phyloP scores from a whole-genome alignment of 1,140 invertebrate genomes.

The Leptoteleia sp. region DNA sequence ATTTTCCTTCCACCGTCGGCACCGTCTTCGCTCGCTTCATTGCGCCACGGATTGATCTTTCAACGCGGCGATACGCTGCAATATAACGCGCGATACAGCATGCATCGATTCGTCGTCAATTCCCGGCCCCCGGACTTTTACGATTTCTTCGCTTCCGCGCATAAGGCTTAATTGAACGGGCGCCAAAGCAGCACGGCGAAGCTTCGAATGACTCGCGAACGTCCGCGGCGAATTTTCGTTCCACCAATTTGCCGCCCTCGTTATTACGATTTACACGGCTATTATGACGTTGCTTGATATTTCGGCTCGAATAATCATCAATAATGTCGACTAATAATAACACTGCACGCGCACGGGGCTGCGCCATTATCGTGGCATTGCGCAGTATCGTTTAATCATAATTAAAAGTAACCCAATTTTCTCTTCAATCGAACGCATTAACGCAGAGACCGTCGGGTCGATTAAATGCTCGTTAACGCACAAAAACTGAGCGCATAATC shows the following conservation, averaged over 20 bases:
- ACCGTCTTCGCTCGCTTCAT: constrained; percentile 13
- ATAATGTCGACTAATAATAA: not conserved
- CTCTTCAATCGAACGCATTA: constrained; percentile 16
- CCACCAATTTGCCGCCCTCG: not conserved
- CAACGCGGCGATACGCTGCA: not conserved
- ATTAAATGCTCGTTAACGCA: constrained; percentile 37
- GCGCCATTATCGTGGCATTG: not conserved
- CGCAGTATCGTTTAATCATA: constrained; percentile 4
- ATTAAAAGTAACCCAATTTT: constrained; percentile 15
- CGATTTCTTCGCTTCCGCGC: not conserved
- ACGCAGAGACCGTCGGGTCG: not conserved
- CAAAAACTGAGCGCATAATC: constrained; percentile 6
- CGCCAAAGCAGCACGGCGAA: not conserved
- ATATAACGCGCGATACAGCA: not conserved
- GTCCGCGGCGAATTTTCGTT: not conserved
- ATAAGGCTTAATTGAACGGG: not conserved
- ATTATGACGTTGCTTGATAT: not conserved
- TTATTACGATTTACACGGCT: not conserved
- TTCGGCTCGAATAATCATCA: not conserved
- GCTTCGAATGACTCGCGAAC: not conserved
- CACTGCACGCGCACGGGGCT: not conserved
- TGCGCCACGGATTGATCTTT: not conserved
- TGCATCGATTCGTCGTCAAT: not conserved
- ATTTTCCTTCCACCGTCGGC: constrained; percentile 8
- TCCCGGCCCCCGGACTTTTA: not conserved